These are phyloP conservation scores for Leptura quadrifasciata DNA, from an alignment of 2,888 invertebrate species.

Conservation along the genomic window DNA sequence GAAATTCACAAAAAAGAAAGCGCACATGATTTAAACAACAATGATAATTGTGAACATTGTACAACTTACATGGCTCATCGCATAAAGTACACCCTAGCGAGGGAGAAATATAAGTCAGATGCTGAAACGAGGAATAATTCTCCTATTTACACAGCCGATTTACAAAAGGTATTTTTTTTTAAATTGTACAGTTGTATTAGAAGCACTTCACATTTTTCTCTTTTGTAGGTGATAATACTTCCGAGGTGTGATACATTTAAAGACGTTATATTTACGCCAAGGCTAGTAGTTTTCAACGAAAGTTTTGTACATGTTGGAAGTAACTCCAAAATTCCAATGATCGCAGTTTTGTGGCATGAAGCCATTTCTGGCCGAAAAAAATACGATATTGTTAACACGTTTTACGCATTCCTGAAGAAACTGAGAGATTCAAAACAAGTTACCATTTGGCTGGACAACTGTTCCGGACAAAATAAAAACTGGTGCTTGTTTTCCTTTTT, in stretches of 20 bases:
- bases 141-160: conserved; percentile 7
- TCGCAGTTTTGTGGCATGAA: conserved; percentile 51
- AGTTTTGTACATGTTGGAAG: conserved; percentile 46
- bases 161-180: conserved; percentile 1
- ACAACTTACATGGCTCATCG: background rate
- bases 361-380: conserved; percentile 41
- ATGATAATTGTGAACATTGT: background rate
- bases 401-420: conserved; percentile 48
- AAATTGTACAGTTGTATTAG: background rate
- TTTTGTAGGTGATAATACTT: conserved; percentile 41
- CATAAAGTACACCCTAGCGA: background rate
- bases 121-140: background rate
- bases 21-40: too few species aligned
- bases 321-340: conserved; percentile 20
- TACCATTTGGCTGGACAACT: conserved; percentile 55
- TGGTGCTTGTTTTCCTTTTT: conserved; percentile 16
- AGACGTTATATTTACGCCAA: conserved; percentile 34
- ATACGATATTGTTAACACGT: conserved; percentile 48
- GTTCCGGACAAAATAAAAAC: conserved; percentile 54
- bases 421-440: conserved; percentile 48
- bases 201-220: background rate
- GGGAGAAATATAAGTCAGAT: conserved; percentile 2
- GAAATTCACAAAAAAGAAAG: too few species aligned
- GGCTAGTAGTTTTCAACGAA: conserved; percentile 43
- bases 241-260: conserved; percentile 42